These are phyloP conservation scores for Aegotheles bennettii DNA, from an alignment of 2,113 vertebrate genomes.

Conservation along the genomic window DNA sequence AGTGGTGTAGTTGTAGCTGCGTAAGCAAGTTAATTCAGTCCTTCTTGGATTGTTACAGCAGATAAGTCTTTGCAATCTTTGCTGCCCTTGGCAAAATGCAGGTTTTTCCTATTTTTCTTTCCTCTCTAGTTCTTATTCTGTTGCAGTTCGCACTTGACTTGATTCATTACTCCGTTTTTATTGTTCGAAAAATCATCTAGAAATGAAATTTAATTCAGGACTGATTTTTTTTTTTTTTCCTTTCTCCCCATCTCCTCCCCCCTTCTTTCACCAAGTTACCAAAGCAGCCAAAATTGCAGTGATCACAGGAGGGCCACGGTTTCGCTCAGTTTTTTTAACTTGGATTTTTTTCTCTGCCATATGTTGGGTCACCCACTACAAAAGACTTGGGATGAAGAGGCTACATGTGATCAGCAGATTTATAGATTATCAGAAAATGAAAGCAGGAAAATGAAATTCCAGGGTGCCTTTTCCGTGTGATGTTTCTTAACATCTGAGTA, in stretches of 20 bases:
- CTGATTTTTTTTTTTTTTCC: background rate
- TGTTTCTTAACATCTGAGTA: background rate
- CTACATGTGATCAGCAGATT: constrained; percentile 53
- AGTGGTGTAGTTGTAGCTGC: background rate
- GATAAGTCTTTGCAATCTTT: rapidly evolving
- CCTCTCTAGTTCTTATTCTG: background rate
- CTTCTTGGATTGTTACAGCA: background rate
- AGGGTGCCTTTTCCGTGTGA: background rate
- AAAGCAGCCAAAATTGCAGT: background rate
- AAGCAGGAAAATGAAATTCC: constrained; percentile 7
- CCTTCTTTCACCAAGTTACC: background rate
- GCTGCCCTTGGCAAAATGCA: background rate
- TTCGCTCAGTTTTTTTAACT: background rate
- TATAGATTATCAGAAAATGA: constrained; percentile 25
- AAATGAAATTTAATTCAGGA: background rate
- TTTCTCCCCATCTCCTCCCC: background rate
- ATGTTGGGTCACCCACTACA: constrained; percentile 57
- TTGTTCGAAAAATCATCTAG: constrained; percentile 7
- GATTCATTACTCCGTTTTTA: background rate
- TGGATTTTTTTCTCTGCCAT: constrained; percentile 40
- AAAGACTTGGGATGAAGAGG: constrained; percentile 20
- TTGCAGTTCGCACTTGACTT: background rate
- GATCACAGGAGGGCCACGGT: constrained; percentile 5
- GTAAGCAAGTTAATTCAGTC: background rate
- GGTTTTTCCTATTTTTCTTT: background rate